These are phyloP conservation scores for Ibidorhyncha struthersii DNA, from an alignment of 2,113 vertebrate genomes.

Conservation along the genomic window DNA sequence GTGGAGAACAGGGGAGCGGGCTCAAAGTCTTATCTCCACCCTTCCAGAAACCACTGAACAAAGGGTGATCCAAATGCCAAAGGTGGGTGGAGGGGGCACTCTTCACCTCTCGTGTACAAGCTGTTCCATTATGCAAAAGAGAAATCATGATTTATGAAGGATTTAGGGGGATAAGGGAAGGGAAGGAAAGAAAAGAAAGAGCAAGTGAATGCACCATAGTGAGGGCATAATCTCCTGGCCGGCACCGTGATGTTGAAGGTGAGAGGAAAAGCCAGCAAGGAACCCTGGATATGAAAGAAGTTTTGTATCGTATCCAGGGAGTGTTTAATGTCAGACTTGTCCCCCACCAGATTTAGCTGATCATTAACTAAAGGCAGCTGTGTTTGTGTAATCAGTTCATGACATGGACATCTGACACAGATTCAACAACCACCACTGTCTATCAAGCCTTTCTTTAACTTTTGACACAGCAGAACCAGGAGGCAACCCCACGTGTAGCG, in stretches of 20 bases:
- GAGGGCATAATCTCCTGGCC: background rate
- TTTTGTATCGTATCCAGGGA: background rate
- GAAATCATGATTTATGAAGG: background rate
- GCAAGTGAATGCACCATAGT: background rate
- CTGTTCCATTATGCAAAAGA: background rate
- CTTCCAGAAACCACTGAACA: rapidly evolving
- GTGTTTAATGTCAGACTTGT: background rate
- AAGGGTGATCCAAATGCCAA: background rate
- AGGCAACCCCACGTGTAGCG: background rate
- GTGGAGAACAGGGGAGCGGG: background rate
- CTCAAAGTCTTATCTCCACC: background rate
- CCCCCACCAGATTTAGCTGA: background rate
- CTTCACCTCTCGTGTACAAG: background rate
- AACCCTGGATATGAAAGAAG: background rate
- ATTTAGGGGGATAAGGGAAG: background rate
- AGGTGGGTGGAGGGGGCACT: background rate
- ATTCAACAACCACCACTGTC: background rate
- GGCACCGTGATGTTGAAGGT: background rate
- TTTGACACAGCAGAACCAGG: background rate
- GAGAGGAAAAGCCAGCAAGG: background rate
- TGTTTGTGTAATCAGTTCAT: background rate
- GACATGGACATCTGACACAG: background rate
- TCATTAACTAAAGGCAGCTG: constrained; percentile 15
- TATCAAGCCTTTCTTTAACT: background rate
- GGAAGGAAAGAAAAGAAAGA: background rate